Evolutionary conservation across 2,113 vertebrate genomes (phyloP), one percentile per base, ranked within the genome.

Genomic region (Gnathonemus echidnorhynchus): DNA sequence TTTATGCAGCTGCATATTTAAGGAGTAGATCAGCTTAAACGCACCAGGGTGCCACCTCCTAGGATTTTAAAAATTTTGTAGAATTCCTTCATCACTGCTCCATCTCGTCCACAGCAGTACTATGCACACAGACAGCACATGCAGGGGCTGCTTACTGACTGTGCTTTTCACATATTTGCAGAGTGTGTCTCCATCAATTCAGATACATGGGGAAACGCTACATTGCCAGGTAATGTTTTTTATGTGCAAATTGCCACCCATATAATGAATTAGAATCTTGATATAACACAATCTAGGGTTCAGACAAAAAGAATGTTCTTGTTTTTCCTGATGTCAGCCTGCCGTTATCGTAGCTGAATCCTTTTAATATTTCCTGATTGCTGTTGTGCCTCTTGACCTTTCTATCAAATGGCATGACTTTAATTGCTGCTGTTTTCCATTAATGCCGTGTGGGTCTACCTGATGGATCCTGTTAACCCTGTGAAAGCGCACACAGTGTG

Each of bases 181-280:
- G 98, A 94, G 97, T 99, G 2, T 99, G 98, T 92, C 95, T 99
- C 58, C 98, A 99, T 95, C 98, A 99, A 96, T 99, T 99, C 96
- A 97, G 97, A 95, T 99, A 99, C 93, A 98, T 99, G 98, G 98
- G 98, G 27, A 99, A 99, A 89, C 94, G 98, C 94, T 98, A 99
- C 92, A 99, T 99, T 88, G 97, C 98, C 95, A 99, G 98, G 98
- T 99, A 99, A 96, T 93, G 92, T 92, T 50, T 89, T 89, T 89
- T 24, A 27, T 83, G 19, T 86, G 27, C 21, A 83, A 83, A 11
- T 15, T 49, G 39, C 19, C 39, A 31, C 46, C 52, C 8, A 31
- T 45, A 62, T 35, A 17, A 87, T 49, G 27, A 49, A 15, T 53
- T 53, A n/a, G 21, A 89, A 35, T 49, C 11, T 31, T 74, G 13